Evolutionary conservation across 2,113 vertebrate genomes (phyloP).

Genomic region (Rissa tridactyla): DNA sequence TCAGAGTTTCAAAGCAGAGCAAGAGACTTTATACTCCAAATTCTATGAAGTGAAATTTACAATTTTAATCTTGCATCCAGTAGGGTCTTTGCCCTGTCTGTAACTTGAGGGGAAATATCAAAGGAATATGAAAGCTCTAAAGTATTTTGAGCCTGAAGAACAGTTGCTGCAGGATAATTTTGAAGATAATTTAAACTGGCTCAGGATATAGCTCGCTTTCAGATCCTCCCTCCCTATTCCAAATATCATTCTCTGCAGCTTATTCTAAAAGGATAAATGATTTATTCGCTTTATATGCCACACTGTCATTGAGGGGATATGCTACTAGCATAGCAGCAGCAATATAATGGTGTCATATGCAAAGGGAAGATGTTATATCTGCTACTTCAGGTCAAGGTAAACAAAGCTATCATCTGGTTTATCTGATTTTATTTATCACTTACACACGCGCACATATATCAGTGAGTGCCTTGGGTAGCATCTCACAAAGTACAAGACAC

Average conservation of each 20-base stretch:
- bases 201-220: neutral
- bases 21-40: neutral
- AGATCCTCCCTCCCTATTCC: neutral
- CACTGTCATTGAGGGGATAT: neutral
- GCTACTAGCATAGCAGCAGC: neutral
- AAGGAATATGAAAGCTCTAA: neutral
- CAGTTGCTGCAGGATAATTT: neutral
- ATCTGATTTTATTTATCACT: constrained; percentile 8
- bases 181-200: neutral
- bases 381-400: neutral
- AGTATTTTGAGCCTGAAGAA: neutral
- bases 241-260: neutral
- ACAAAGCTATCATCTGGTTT: neutral
- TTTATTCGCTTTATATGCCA: neutral
- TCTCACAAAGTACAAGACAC: neutral
- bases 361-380: neutral
- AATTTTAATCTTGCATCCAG: neutral
- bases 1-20: neutral
- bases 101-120: neutral
- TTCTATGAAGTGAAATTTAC: neutral
- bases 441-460: neutral
- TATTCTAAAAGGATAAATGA: neutral
- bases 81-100: neutral
- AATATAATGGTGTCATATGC: neutral
- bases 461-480: neutral